Conservation (phyloP, 1,140 invertebrate genomes). For the Drosophila orosa region DNA sequence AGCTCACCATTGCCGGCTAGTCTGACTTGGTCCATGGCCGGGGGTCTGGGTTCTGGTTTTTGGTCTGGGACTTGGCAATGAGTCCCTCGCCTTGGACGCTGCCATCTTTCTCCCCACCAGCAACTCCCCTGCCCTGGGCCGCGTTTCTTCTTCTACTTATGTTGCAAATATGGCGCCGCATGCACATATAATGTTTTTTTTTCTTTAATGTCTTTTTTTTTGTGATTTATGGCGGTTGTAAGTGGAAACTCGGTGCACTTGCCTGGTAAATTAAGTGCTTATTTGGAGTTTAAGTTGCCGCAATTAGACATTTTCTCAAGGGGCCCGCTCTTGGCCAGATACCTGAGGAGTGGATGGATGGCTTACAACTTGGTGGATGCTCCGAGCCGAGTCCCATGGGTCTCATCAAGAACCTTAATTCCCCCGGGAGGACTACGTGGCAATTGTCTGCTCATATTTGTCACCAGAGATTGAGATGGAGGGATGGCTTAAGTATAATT, state of each 20-base stretch:
- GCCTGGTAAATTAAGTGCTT: conserved; percentile 81
- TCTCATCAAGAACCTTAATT: conserved; percentile 18
- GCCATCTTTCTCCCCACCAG: conserved; percentile 21
- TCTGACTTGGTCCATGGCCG: conserved; percentile 23
- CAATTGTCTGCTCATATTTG: conserved; percentile 24
- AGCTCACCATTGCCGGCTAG: conserved; percentile 15
- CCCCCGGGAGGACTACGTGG: conserved; percentile 12
- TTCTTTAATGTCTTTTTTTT: conserved; percentile 29
- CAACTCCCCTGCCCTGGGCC: not conserved
- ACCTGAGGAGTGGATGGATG: conserved; percentile 40
- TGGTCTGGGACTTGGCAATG: conserved; percentile 63
- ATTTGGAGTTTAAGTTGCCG: conserved; percentile 79
- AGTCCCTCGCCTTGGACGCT: conserved; percentile 61
- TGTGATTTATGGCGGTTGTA: conserved; percentile 54
- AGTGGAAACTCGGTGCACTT: conserved; percentile 70
- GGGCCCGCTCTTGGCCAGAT: conserved; percentile 47
- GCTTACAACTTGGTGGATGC: conserved; percentile 39
- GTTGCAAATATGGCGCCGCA: conserved; percentile 53
- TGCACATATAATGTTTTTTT: conserved; percentile 34
- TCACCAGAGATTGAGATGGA: not conserved
- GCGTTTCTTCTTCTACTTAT: conserved; percentile 48
- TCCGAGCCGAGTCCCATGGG: conserved; percentile 15
- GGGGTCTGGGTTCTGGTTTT: conserved; percentile 22
- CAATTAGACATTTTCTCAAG: conserved; percentile 74
- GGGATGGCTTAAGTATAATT: conserved; percentile 40